Conservation (phyloP, 2,113 vertebrate species). For the Paedocypris sp. region DNA sequence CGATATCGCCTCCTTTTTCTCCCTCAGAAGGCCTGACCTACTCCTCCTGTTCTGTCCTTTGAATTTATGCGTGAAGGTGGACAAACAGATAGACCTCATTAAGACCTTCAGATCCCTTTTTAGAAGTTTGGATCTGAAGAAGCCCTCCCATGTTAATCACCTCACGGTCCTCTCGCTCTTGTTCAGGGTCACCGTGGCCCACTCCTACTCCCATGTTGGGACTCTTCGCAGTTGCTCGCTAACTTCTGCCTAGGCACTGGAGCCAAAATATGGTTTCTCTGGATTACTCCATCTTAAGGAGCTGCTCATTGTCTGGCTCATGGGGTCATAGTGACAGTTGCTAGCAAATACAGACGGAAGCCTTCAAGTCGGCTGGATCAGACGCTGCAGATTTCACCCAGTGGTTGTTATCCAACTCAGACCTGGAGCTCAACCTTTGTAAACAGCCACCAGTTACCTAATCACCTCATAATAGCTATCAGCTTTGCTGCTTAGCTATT, state of each 20-base stretch:
- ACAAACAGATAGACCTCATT: conserved; percentile 58
- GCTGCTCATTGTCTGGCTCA: conserved; percentile 34
- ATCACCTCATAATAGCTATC: conserved; percentile 33
- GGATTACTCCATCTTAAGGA: conserved; percentile 41
- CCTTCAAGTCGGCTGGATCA: conserved; percentile 35
- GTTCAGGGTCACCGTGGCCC: conserved; percentile 68
- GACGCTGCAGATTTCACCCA: conserved; percentile 23
- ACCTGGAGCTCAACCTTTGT: conserved; percentile 23
- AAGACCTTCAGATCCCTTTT: conserved; percentile 64
- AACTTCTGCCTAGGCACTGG: conserved; percentile 32
- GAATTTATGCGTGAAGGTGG: conserved; percentile 71
- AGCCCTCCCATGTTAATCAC: conserved; percentile 18
- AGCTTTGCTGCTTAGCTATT: conserved; percentile 30
- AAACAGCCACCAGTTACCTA: conserved; percentile 35
- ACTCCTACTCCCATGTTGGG: neutral
- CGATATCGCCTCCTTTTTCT: conserved; percentile 39
- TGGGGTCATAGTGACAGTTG: conserved; percentile 37
- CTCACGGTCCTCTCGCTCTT: conserved; percentile 39
- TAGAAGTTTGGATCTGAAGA: conserved; percentile 53
- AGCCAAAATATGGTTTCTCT: conserved; percentile 33
- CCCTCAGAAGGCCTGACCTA: conserved; percentile 56
- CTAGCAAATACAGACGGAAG: conserved; percentile 38
- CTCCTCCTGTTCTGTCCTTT: conserved; percentile 73
- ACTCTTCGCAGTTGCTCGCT: conserved; percentile 33
- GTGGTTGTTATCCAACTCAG: conserved; percentile 12